Conservation (phyloP, 92 coral and sea anemone genomes). For the Siderastrea radians region DNA sequence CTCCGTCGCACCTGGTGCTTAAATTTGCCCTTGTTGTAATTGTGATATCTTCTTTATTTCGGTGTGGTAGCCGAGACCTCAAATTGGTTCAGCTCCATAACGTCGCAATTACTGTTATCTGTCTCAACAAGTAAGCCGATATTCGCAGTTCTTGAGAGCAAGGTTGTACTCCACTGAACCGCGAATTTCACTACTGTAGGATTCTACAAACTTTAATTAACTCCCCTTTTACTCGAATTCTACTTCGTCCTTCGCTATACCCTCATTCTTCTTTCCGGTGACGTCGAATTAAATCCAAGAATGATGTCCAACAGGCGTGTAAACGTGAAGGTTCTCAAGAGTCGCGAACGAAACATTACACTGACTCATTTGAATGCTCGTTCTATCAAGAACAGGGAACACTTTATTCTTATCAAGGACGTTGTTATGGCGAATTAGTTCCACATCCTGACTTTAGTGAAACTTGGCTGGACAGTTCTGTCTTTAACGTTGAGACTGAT, state of each 20-base stretch:
- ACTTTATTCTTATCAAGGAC: conserved; percentile 14
- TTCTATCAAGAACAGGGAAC: conserved; percentile 38
- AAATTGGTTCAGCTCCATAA: too few species aligned
- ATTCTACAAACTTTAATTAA: neutral
- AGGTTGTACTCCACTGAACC: neutral
- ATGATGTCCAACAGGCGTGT: neutral
- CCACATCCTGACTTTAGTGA: neutral
- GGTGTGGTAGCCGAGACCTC: too few species aligned
- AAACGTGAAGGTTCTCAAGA: neutral
- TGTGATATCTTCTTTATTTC: too few species aligned
- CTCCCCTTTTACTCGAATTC: too few species aligned
- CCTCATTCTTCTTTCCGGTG: neutral
- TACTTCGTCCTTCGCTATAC: neutral
- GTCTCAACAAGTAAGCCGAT: neutral
- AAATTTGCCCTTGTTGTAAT: too few species aligned
- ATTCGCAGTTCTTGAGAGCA: neutral
- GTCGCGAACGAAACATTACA: neutral
- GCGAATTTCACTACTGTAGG: neutral
- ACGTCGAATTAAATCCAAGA: neutral
- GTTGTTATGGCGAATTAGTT: neutral
- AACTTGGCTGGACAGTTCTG: conserved; percentile 5
- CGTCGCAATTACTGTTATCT: too few species aligned
- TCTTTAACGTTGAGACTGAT: conserved; percentile 11
- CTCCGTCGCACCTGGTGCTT: neutral
- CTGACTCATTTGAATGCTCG: conserved; percentile 12